A percentile compares a stretch with the other conserved stretches of the same genome.
Evolutionary conservation across 23 tunicate genomes (phyloP).

Genomic region (Phallusia fumigata): DNA sequence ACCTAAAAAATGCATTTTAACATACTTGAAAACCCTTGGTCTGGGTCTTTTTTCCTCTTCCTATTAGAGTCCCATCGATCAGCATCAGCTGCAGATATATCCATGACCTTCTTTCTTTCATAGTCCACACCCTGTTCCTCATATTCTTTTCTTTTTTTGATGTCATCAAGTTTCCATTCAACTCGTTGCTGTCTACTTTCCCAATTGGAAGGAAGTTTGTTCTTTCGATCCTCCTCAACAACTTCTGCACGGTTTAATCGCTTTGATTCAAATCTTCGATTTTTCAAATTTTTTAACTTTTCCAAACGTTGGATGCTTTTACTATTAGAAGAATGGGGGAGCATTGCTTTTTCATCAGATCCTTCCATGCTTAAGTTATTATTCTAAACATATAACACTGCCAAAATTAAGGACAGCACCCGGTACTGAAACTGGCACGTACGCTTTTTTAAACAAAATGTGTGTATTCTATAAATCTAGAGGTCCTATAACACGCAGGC

Average conservation of each 20-base stretch:
- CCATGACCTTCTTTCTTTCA: constrained; percentile 54
- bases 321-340: not conserved
- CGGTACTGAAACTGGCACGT: no score
- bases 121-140: constrained; percentile 73
- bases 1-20: no score
- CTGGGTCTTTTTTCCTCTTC: constrained; percentile 69
- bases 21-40: constrained; percentile 81
- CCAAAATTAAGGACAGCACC: no score
- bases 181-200: constrained; percentile 69
- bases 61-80: constrained; percentile 49
- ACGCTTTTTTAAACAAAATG: no score
- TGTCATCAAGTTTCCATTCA: constrained; percentile 83
- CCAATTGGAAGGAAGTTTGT: constrained; percentile 81
- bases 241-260: constrained; percentile 80
- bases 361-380: no score
- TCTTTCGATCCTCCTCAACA: constrained; percentile 85
- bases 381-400: no score
- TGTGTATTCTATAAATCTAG: no score
- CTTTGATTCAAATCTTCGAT: constrained; percentile 54
- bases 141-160: constrained; percentile 60
- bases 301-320: constrained; percentile 17
- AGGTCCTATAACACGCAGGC: no score
- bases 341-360: no score
- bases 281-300: constrained; percentile 43
- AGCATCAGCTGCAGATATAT: constrained; percentile 75